phyloP scores from a whole-genome alignment of 2,113 vertebrate species.

The Syngnathoides biaculeatus region DNA sequence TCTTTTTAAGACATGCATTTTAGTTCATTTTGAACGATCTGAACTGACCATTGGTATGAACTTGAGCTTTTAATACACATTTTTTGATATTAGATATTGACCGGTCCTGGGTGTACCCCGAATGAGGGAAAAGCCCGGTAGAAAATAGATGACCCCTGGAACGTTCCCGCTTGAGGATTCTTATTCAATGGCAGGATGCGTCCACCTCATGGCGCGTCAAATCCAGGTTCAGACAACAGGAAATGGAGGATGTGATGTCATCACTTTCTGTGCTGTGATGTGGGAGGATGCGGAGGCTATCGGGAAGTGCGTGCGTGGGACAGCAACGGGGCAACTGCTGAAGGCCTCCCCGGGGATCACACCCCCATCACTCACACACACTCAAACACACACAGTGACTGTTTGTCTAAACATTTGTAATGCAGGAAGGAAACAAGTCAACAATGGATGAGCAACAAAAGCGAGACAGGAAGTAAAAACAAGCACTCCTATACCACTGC shows the following conservation, averaged over 20 bases:
- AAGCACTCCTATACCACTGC: slow-evolving; percentile 12
- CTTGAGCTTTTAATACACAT: no score
- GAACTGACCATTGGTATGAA: no score
- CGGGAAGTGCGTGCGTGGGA: slow-evolving; percentile 50
- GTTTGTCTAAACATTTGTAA: neutral
- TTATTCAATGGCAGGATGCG: slow-evolving; percentile 14
- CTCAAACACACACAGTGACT: neutral
- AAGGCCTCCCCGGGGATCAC: slow-evolving; percentile 7
- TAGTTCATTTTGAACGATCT: no score
- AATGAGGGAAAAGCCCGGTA: neutral
- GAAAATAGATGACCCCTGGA: neutral
- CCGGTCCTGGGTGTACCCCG: neutral
- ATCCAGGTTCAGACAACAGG: neutral
- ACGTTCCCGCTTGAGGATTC: slow-evolving; percentile 9
- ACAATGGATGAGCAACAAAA: slow-evolving; percentile 52
- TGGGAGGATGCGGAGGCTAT: neutral
- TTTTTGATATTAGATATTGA: no score
- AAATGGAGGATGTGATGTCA: slow-evolving; percentile 41
- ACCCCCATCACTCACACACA: neutral
- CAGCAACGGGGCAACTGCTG: slow-evolving; percentile 21
- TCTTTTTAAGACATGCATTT: no score
- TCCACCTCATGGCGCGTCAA: slow-evolving; percentile 26
- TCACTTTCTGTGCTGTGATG: slow-evolving; percentile 15
- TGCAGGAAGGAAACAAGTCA: slow-evolving; percentile 47
- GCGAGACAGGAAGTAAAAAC: slow-evolving; percentile 39